Evolutionary conservation across 2,797 vertebrate species (phyloP), one percentile per base, ranked within the genome.

Genomic region (Lithobates pipiens): DNA sequence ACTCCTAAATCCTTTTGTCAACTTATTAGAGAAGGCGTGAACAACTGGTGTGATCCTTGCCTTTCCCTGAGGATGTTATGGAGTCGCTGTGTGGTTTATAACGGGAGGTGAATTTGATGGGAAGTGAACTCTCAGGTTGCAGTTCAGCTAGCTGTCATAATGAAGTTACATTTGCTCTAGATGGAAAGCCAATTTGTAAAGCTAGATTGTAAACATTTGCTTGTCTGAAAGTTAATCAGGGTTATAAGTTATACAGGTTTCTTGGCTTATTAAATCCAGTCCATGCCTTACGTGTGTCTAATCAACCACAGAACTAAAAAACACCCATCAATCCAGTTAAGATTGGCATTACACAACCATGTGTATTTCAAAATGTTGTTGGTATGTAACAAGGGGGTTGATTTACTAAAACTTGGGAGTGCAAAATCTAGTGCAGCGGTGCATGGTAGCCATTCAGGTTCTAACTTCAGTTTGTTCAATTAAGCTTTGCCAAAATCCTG

Each of bases 1-100:
- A 67, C 76, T 44, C 76, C 70, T 86, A 86, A 86, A 86, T 79
- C 80, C 85, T 42, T 73, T 76, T 86, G 85, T 86, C 80, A 83
- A 78, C 85, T 74, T 79, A 83, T 86, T 86, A 83, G 76, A 32
- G 57, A 83, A 83, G 80, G 70, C n/a, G 76, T 86, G 85, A 86
- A 78, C 80, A 86, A 78, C 75, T 82, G 63, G 74, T 77, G 75
- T 46, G 69, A 74, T 74, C 77, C 69, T 29, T 74, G 76, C 75
- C 76, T 61, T 68, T 68, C 75, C 75, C 68, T 34, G 15, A 67
- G 61, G 44, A 74, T 32, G 61, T 79, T 65, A 69, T 69, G 10
- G 16, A 42, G 61, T 34, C 68, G 46, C 74, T 67, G 71, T 83
- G 32, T 79, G 44, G 32, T 23, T 81, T 72, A 74, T 76, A 63